These are phyloP conservation scores for Brachylomia viminalis DNA, from an alignment of 2,888 invertebrate species.

Conservation along the genomic window DNA sequence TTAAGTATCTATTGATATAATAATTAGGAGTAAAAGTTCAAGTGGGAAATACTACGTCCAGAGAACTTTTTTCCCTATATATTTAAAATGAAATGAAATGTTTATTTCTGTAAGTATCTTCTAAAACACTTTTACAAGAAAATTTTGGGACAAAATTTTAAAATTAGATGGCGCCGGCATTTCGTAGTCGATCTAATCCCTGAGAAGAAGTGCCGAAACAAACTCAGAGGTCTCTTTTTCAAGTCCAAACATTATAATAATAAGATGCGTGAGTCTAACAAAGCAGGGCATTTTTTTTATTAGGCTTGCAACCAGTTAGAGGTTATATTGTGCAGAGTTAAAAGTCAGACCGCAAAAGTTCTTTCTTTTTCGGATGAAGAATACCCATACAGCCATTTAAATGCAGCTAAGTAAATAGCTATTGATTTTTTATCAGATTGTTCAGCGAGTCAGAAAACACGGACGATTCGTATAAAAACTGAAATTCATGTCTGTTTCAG, in stretches of 20 bases:
- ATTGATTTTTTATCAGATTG: constrained; percentile 80
- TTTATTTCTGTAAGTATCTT: background rate
- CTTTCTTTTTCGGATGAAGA: background rate
- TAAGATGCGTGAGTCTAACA: background rate
- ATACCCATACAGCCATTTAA: constrained; percentile 23
- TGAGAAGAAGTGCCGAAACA: background rate
- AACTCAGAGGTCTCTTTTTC: background rate
- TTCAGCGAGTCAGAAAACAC: constrained; percentile 81
- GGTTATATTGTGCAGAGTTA: background rate
- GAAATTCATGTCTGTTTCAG: constrained; percentile 76
- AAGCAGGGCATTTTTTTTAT: background rate
- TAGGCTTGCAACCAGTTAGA: background rate
- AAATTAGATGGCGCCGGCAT: background rate
- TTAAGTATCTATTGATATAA: background rate
- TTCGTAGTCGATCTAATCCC: background rate
- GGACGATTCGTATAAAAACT: constrained; percentile 71
- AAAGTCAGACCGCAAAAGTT: constrained; percentile 2
- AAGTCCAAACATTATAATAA: background rate
- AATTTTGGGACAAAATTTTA: background rate
- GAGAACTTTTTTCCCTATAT: background rate
- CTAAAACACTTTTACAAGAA: background rate
- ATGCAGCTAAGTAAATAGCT: constrained; percentile 55
- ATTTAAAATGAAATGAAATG: background rate
- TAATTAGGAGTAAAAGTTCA: background rate
- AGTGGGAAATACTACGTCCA: background rate